Percentiles rank a stretch among this genome's conserved stretches.
Conservation (phyloP, 2,113 vertebrate species). For the Ictidomys tridecemlineatus region DNA sequence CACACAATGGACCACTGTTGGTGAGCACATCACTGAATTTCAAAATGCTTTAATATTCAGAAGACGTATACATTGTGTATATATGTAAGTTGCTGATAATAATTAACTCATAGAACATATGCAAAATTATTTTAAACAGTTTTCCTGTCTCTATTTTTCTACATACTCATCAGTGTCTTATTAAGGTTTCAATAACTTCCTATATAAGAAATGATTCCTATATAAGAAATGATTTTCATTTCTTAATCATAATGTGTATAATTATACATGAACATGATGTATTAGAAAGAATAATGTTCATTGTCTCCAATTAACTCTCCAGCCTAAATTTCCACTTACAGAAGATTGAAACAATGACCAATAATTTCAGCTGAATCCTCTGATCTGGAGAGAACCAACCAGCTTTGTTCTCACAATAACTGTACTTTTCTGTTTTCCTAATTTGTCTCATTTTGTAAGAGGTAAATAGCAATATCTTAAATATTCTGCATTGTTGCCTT, state of each 20-base stretch:
- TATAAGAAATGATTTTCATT: conserved; percentile 63
- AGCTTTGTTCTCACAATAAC: neutral
- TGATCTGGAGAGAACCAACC: neutral
- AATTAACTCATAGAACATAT: conserved; percentile 36
- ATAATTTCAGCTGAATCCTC: neutral
- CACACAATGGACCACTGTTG: neutral
- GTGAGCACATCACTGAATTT: neutral
- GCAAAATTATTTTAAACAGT: conserved; percentile 17
- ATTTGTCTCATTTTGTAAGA: conserved; percentile 43
- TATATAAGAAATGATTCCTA: conserved; percentile 51
- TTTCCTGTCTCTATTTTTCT: conserved; percentile 50
- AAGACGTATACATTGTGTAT: neutral
- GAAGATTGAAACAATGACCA: neutral
- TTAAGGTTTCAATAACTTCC: conserved; percentile 58
- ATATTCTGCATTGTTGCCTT: neutral
- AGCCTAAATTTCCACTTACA: conserved; percentile 31
- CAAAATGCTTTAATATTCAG: conserved; percentile 29
- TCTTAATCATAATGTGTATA: conserved; percentile 54
- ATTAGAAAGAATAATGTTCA: conserved; percentile 47
- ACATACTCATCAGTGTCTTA: conserved; percentile 34
- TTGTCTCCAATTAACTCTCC: conserved; percentile 54
- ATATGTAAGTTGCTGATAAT: neutral
- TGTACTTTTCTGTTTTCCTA: conserved; percentile 29
- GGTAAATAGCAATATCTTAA: neutral
- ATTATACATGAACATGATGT: conserved; percentile 66